Evolutionary conservation across 2,113 vertebrate species (phyloP).

Genomic region (Rhizomys pruinosus): DNA sequence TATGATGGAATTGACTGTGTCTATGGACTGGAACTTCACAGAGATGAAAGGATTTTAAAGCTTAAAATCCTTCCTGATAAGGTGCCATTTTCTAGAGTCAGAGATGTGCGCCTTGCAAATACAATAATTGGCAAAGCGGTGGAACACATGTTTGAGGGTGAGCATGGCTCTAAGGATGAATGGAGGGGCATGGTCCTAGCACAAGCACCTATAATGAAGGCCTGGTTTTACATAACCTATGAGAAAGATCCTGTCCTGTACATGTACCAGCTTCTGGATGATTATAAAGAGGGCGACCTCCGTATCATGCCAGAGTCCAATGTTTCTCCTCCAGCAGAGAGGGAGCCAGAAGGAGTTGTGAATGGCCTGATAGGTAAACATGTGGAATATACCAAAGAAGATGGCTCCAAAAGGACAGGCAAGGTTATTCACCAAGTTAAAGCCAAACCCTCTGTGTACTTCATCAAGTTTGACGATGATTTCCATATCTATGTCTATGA

Average conservation of each 20-base stretch:
- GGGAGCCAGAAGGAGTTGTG: constrained; percentile 90
- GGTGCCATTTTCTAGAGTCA: constrained; percentile 92
- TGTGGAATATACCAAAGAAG: constrained; percentile 97
- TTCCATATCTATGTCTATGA: constrained; percentile 89
- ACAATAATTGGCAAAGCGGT: constrained; percentile 95
- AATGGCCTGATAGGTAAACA: constrained; percentile 96
- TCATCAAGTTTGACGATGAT: constrained; percentile 65
- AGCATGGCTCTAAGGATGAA: constrained; percentile 64
- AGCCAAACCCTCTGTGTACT: constrained; percentile 96
- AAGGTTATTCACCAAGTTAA: constrained; percentile 98
- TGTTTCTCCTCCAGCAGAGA: constrained; percentile 40
- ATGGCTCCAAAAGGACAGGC: constrained; percentile 94
- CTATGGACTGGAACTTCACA: constrained; percentile 96
- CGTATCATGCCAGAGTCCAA: constrained; percentile 52
- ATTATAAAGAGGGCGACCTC: constrained; percentile 62
- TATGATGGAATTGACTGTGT: constrained; percentile 96
- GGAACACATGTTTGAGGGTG: constrained; percentile 61
- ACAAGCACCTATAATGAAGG: constrained; percentile 94
- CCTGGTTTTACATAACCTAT: constrained; percentile 97
- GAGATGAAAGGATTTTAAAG: constrained; percentile 93
- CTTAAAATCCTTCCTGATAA: constrained; percentile 94
- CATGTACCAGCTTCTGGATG: constrained; percentile 63
- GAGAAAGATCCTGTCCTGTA: constrained; percentile 92
- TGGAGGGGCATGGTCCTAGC: constrained; percentile 60
- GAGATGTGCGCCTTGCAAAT: constrained; percentile 92